A percentile compares a stretch with the other conserved stretches of the same genome.
These are phyloP conservation scores for Anguilla rostrata DNA, from an alignment of 2,113 vertebrate genomes.

Conservation along the genomic window DNA sequence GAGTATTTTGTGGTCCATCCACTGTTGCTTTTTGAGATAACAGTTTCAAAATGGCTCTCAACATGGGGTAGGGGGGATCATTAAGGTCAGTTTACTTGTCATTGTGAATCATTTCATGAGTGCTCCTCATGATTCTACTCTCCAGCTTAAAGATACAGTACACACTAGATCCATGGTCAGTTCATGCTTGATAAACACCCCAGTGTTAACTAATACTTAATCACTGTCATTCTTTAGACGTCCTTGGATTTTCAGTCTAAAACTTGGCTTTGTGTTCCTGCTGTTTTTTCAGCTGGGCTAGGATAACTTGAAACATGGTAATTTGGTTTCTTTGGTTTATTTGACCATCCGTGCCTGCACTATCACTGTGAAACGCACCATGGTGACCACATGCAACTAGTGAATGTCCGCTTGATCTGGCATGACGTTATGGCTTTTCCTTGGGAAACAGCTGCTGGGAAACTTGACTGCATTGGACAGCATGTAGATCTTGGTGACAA, in stretches of 20 bases:
- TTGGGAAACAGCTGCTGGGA: constrained; percentile 2
- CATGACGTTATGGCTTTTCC: constrained; percentile 34
- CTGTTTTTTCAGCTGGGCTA: constrained; percentile 57
- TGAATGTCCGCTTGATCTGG: constrained; percentile 37
- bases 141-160: constrained; percentile 47
- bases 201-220: constrained; percentile 34
- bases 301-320: constrained; percentile 17
- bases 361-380: constrained; percentile 16
- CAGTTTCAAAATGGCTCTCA: too few species aligned
- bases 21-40: background rate
- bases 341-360: constrained; percentile 25
- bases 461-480: background rate
- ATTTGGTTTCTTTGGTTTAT: background rate
- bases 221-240: constrained; percentile 30
- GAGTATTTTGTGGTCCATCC: background rate
- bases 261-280: background rate
- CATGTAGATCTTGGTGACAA: background rate
- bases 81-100: constrained; percentile 26
- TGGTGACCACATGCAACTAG: constrained; percentile 23
- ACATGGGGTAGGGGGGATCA: too few species aligned
- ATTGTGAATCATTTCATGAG: constrained; percentile 40
- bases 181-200: constrained; percentile 6
- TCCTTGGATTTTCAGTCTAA: background rate
- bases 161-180: constrained; percentile 43
- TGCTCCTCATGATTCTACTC: constrained; percentile 38